Base-by-base conservation (phyloP, 2,113 vertebrate genomes). In the Tachycineta bicolor region DNA sequence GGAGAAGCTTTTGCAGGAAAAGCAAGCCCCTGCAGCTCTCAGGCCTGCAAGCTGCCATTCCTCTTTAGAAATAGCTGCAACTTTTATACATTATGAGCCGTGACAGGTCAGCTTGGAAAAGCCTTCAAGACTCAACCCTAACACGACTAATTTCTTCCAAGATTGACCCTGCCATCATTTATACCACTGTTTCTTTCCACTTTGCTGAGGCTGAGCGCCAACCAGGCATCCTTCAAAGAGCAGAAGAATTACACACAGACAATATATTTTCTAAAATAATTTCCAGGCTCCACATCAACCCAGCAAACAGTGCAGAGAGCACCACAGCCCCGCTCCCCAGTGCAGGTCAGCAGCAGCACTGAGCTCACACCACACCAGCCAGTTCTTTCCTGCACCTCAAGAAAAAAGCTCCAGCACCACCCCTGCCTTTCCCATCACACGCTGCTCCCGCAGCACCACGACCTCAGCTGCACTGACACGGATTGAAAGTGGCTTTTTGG, bases 221-320 rank as follows among this genome's bases (percentile, higher is more conserved):
- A 4, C 25, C 20, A 55, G 33, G 67, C 46, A 37, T 12, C 43
- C 56, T 56, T 39, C 64, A 47, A 46, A 62, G 41, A 46, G 34
- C 67, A 53, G 26, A 43, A 67, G 39, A 5, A 31, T 19, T 5
- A 37, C 73, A 59, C 18, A 10, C 0, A 4, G 25, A 50, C 26
- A 28, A 21, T 7, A 0, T 1, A 3, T 14, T 37, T 69, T 7
- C 1, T 3, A 13, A 18, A 60, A 3, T 3, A 12, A 43, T 29
- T 24, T 33, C 43, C 43, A 43, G 34, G 58, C 41, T 89, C 50
- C 24, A 1, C 6, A 8, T 11, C 1, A 46, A 12, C 17, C 3
- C 26, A 59, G 9, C 28, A 13, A 60, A 23, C 20, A 2, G 52
- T 28, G 39, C 71, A 28, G 39, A 20, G 59, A 50, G 31, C 4